phyloP scores from a whole-genome alignment of 2,888 invertebrate genomes.

The Coelinius sp. region DNA sequence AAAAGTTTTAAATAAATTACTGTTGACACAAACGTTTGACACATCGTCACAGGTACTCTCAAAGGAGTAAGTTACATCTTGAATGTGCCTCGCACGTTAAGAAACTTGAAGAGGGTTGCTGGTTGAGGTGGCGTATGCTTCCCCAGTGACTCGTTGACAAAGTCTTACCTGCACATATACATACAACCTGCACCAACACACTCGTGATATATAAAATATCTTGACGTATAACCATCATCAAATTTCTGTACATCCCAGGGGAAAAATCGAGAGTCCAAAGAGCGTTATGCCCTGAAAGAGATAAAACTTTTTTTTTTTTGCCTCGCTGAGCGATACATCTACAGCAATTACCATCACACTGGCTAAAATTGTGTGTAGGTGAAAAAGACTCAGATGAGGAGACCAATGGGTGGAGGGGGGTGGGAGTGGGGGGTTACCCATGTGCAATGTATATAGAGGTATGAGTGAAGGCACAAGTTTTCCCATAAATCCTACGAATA shows the following conservation, averaged over 20 bases:
- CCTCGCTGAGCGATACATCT: conserved; percentile 55
- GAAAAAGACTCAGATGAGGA: neutral
- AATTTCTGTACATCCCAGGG: conserved; percentile 39
- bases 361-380: conserved; percentile 22
- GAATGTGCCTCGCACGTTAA: conserved; percentile 7
- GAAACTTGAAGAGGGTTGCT: conserved; percentile 25
- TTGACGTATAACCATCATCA: conserved; percentile 17
- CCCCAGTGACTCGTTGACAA: conserved; percentile 27
- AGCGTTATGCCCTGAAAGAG: conserved; percentile 49
- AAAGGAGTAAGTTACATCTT: conserved; percentile 25
- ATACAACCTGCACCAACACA: conserved; percentile 1
- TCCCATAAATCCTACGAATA: conserved; percentile 61
- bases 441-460: conserved; percentile 22
- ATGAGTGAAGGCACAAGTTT: conserved; percentile 53
- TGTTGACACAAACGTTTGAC: conserved; percentile 26
- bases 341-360: conserved; percentile 60
- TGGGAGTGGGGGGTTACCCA: conserved; percentile 20
- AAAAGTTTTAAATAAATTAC: neutral
- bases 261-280: conserved; percentile 47
- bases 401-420: neutral
- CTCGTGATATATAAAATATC: conserved; percentile 22
- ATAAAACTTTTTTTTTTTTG: conserved; percentile 53
- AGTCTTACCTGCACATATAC: conserved; percentile 4
- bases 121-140: conserved; percentile 18
- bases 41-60: conserved; percentile 22